Conservation (phyloP, 2,888 invertebrate species). For the Elegia similella region DNA sequence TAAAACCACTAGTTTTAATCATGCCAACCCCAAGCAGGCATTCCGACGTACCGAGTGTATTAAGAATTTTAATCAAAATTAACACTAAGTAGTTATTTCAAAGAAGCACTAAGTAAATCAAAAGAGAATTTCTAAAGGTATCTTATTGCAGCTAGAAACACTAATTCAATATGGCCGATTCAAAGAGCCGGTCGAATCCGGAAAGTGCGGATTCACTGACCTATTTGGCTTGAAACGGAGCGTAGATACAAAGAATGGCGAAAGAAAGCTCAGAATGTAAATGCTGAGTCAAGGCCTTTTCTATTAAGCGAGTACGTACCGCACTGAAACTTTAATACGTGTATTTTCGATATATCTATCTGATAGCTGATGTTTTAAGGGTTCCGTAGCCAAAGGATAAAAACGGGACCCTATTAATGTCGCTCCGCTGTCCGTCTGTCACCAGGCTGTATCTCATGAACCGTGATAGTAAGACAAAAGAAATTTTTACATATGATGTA, state of each 20-base stretch:
- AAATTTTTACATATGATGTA: too few relatives aligned
- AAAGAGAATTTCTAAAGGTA: background rate
- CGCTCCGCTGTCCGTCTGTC: too few relatives aligned
- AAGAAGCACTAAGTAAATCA: background rate
- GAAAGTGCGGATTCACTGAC: conserved; percentile 22
- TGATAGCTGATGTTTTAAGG: too few relatives aligned
- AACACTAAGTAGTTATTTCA: background rate
- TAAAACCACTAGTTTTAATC: too few relatives aligned
- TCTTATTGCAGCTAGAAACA: conserved; percentile 1
- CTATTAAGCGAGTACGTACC: conserved; percentile 7
- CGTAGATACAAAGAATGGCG: conserved; percentile 21
- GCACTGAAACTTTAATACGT: background rate
- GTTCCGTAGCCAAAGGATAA: too few relatives aligned
- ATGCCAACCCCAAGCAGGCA: too few relatives aligned
- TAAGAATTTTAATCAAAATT: background rate
- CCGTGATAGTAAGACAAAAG: too few relatives aligned
- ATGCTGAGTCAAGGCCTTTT: conserved; percentile 21
- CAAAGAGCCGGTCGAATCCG: conserved; percentile 5
- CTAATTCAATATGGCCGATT: conserved; percentile 1
- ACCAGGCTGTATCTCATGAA: too few relatives aligned
- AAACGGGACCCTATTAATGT: too few relatives aligned
- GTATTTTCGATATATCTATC: background rate
- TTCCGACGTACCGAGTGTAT: too few relatives aligned
- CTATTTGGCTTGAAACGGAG: conserved; percentile 24
- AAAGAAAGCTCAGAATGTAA: conserved; percentile 23